These are phyloP conservation scores for Imbricaverruca yamaguchii DNA, from an alignment of 2,888 invertebrate genomes.

Conservation along the genomic window DNA sequence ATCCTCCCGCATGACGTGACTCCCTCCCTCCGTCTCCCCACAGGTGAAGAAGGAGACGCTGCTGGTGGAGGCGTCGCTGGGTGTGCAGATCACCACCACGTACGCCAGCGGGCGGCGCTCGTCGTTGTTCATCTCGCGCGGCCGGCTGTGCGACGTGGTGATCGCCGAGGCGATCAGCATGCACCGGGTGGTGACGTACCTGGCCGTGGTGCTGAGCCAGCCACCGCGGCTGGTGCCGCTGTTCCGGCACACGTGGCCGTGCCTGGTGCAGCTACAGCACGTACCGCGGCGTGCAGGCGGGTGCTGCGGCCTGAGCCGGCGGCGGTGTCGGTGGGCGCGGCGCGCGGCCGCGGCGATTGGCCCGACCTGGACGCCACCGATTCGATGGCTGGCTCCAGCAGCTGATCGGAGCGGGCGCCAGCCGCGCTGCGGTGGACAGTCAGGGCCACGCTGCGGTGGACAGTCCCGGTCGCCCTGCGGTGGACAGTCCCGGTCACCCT, in stretches of 20 bases:
- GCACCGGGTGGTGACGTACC: constrained; percentile 32
- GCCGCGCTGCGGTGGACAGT: no score
- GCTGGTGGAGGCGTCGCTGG: constrained; percentile 30
- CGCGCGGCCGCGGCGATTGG: no score
- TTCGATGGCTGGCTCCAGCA: no score
- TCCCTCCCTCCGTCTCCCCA: no score
- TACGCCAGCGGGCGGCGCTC: constrained; percentile 28
- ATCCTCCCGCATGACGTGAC: no score
- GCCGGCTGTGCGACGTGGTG: constrained; percentile 29
- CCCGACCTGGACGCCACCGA: no score
- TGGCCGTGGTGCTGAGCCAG: constrained; percentile 28
- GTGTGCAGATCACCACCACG: constrained; percentile 30
- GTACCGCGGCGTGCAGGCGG: constrained; percentile 28
- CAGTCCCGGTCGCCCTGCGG: no score
- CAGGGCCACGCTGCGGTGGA: no score
- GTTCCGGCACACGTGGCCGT: constrained; percentile 31
- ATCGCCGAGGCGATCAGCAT: constrained; percentile 32
- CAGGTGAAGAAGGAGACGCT: constrained; percentile 26
- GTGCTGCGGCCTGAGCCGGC: constrained; percentile 26
- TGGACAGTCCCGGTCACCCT: no score
- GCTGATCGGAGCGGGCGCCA: no score
- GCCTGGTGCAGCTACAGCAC: constrained; percentile 26
- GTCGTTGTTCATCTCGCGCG: constrained; percentile 30
- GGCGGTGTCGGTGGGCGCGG: no score
- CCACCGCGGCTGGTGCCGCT: constrained; percentile 19